Base-by-base conservation (phyloP, 1,140 invertebrate species). In the Drosophila willistoni region DNA sequence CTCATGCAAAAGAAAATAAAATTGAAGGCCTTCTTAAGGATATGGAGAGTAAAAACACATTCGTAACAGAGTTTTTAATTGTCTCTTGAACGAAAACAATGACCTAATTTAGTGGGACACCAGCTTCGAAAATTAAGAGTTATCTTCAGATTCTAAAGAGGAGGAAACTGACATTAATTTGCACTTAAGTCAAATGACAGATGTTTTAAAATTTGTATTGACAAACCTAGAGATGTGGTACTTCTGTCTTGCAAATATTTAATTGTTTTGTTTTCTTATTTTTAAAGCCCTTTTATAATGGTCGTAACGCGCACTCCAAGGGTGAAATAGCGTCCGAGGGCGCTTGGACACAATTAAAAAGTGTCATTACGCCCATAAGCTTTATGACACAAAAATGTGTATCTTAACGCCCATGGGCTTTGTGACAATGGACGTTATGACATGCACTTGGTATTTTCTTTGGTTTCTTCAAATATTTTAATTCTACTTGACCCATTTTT, bases 51-150 rank as follows among this genome's bases (percentile, higher is more conserved):
- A 29, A 22, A 55, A 55, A 29, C 22, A 57, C n/a, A 14, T 57
- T 14, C 42, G 14, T 17, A 44, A 44, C 17, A 44, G 42, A 44
- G 17, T 29, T 29, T 29, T 29, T 29, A 29, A 6, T 29, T 42
- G 13, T 42, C 41, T 42, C 41, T 57, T 57, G n/a, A 57, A 57
- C 29, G 22, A 57, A 57, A 57, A 57, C 13, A 57, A 33, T 57
- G 55, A 57, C 22, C 22, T 57, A 25, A 57, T 57, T 57, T 34
- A 25, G 55, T 57, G 55, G 55, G 55, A 57, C 29, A 57, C 55
- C 55, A 57, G 17, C 17, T 55, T 41, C 12, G 17, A 42, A 61
- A 42, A 42, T 42, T 22, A 61, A 12, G 36, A 55, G 51, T 55
- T 25, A 55, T 55, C 17, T 25, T 55, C 51, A 55, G 19, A 57